Percentiles rank a stretch among this genome's conserved stretches.
phyloP scores from a whole-genome alignment of 2,113 vertebrate genomes.

The Athene cunicularia region DNA sequence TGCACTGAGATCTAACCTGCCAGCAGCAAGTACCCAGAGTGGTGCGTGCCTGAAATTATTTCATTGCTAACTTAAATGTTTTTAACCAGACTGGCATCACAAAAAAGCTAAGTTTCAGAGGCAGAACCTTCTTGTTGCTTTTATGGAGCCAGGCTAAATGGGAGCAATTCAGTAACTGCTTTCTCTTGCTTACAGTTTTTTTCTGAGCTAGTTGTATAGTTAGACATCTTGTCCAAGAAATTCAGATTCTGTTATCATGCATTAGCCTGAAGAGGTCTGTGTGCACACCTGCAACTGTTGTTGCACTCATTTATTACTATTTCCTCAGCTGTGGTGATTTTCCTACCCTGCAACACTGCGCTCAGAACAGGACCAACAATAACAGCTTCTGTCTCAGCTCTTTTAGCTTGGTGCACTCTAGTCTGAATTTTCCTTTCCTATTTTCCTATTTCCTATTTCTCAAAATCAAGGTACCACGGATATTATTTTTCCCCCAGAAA shows the following conservation, averaged over 20 bases:
- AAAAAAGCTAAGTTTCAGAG: not conserved
- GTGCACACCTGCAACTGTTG: not conserved
- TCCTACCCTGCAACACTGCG: rapidly evolving
- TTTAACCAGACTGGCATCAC: not conserved
- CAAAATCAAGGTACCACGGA: not conserved
- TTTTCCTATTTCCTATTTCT: too few relatives aligned
- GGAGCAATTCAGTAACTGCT: not conserved
- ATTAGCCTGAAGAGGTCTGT: not conserved
- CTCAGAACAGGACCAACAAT: not conserved
- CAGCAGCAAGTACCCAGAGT: not conserved
- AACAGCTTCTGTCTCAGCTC: not conserved
- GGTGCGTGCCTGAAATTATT: rapidly evolving
- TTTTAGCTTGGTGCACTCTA: not conserved
- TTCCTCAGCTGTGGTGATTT: not conserved
- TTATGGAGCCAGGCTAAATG: not conserved
- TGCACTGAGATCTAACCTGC: rapidly evolving
- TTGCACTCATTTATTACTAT: not conserved
- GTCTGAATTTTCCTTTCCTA: not conserved
- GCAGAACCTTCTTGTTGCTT: not conserved
- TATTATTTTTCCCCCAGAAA: not conserved
- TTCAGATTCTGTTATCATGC: not conserved
- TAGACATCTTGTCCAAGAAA: not conserved
- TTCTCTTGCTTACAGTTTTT: not conserved
- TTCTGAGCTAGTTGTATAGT: not conserved
- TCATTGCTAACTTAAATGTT: not conserved